These are phyloP conservation scores for Xiphydria camelus DNA, from an alignment of 2,888 invertebrate species.

Conservation along the genomic window DNA sequence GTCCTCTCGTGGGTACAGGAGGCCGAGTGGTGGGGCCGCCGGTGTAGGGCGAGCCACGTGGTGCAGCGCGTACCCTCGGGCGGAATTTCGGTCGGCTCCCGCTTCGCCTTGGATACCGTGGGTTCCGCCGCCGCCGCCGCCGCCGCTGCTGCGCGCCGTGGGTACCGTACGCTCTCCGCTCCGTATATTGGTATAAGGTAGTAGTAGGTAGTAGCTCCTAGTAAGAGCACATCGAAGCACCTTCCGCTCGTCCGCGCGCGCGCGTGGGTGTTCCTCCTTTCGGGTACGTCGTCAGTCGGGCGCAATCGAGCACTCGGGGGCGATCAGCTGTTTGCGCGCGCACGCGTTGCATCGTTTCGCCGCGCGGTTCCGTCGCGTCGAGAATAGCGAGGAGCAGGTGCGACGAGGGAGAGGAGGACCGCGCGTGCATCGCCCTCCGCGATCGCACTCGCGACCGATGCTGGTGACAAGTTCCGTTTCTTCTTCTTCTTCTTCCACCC, in stretches of 20 bases:
- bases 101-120: slow-evolving; percentile 4
- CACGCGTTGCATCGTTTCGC: slow-evolving; percentile 18
- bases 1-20: slow-evolving; percentile 12
- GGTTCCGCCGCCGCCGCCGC: slow-evolving; percentile 12
- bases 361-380: slow-evolving; percentile 15
- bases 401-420: slow-evolving; percentile 31
- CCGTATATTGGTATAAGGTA: slow-evolving; percentile 10
- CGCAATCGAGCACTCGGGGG: no score
- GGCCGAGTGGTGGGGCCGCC: slow-evolving; percentile 18
- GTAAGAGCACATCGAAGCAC: slow-evolving; percentile 35
- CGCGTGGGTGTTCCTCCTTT: not conserved
- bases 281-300: slow-evolving; percentile 2
- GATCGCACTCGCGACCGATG: no score
- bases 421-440: no score
- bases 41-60: slow-evolving; percentile 35
- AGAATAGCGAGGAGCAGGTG: slow-evolving; percentile 21
- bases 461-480: slow-evolving; percentile 17
- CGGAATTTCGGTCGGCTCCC: slow-evolving; percentile 35
- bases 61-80: slow-evolving; percentile 36
- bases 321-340: slow-evolving; percentile 27
- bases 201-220: slow-evolving; percentile 37
- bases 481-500: slow-evolving; percentile 7
- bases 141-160: not conserved
- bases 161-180: slow-evolving; percentile 10
- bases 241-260: slow-evolving; percentile 11